Percentiles rank a stretch among this genome's conserved stretches.
Conservation (phyloP, 2,888 invertebrate genomes). For the Dolichomitus sp. region DNA sequence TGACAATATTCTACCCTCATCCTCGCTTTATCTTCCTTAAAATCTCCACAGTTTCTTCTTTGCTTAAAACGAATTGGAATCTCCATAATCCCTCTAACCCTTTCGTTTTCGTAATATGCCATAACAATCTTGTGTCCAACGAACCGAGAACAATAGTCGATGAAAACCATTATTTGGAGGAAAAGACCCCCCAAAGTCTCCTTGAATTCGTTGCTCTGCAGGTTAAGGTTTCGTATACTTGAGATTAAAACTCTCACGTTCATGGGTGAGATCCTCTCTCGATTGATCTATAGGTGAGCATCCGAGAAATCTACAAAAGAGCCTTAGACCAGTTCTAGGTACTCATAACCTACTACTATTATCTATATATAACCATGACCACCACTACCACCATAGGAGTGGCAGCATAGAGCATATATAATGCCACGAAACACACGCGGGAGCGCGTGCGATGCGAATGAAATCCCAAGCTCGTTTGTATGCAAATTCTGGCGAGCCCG, state of each 20-base stretch:
- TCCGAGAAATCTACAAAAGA: constrained; percentile 50
- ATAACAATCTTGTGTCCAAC: neutral
- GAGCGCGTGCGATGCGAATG: constrained; percentile 73
- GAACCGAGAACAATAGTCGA: constrained; percentile 9
- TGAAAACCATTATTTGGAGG: neutral
- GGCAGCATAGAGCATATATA: constrained; percentile 56
- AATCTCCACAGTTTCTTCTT: neutral
- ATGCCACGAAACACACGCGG: constrained; percentile 59
- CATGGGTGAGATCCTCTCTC: constrained; percentile 15
- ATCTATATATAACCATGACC: constrained; percentile 4
- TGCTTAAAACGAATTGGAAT: neutral
- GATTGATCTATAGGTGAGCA: constrained; percentile 54
- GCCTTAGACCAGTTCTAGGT: neutral
- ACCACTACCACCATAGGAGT: constrained; percentile 6
- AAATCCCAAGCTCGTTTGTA: constrained; percentile 82
- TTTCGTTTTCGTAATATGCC: constrained; percentile 4
- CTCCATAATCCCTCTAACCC: neutral
- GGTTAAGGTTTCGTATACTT: neutral
- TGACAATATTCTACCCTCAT: neutral
- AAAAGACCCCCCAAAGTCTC: neutral
- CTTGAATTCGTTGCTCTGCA: neutral
- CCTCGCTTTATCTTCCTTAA: neutral
- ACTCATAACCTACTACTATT: neutral
- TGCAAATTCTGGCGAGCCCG: constrained; percentile 76
- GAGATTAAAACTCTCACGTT: neutral